phyloP scores from a whole-genome alignment of 1,140 invertebrate genomes.

The Chironomus striatipennis region DNA sequence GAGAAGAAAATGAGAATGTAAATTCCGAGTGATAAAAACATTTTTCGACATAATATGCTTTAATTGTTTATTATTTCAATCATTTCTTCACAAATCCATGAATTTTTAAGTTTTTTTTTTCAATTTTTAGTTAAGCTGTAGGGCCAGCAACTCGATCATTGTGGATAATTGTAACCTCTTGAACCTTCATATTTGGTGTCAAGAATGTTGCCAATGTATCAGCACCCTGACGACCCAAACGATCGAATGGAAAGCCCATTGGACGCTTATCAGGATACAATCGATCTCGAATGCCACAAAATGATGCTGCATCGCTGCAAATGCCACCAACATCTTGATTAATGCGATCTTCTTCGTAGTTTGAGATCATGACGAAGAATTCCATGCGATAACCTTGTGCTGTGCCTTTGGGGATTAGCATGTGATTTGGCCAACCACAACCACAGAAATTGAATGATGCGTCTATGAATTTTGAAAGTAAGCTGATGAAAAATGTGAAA shows the following conservation, averaged over 20 bases:
- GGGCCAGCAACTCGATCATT: constrained; percentile 34
- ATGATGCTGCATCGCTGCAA: constrained; percentile 62
- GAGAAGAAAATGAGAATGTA: no score
- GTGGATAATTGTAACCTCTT: constrained; percentile 46
- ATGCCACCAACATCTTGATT: constrained; percentile 45
- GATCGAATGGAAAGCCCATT: constrained; percentile 74
- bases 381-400: constrained; percentile 56
- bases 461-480: constrained; percentile 41
- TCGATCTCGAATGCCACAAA: constrained; percentile 62
- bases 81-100: no score
- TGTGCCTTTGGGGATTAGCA: constrained; percentile 68
- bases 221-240: constrained; percentile 44
- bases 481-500: constrained; percentile 36
- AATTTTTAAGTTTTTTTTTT: no score
- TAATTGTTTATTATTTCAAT: no score
- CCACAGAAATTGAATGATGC: constrained; percentile 66
- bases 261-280: constrained; percentile 62
- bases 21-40: no score
- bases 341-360: constrained; percentile 61
- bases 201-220: constrained; percentile 52
- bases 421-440: constrained; percentile 80
- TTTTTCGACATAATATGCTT: no score
- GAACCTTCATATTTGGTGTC: constrained; percentile 56
- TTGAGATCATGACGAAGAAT: constrained; percentile 73
- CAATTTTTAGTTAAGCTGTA: constrained; percentile 32